Evolutionary conservation across 2,113 vertebrate species (phyloP).

Genomic region (Sialia sialis): DNA sequence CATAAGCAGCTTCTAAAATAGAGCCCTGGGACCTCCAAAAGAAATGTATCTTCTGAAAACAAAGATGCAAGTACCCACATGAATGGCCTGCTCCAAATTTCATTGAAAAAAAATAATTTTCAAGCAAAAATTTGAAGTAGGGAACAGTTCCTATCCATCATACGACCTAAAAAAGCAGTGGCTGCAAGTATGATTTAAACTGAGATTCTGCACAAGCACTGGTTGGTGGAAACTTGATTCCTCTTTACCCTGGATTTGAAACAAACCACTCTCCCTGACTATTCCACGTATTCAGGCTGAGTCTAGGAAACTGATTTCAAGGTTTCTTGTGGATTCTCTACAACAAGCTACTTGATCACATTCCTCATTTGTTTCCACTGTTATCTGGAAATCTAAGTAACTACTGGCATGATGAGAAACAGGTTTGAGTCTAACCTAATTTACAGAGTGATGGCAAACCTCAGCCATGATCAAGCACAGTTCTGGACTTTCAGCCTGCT

Average conservation of each 20-base stretch:
- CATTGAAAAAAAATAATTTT: neutral
- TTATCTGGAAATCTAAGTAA: neutral
- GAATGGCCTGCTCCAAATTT: neutral
- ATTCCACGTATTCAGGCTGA: fast-evolving
- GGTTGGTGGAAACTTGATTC: neutral
- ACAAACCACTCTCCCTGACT: neutral
- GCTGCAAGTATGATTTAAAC: neutral
- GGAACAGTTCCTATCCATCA: neutral
- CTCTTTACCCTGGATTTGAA: neutral
- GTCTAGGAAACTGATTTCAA: neutral
- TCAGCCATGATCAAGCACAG: neutral
- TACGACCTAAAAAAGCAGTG: neutral
- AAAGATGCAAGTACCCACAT: neutral
- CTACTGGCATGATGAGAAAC: neutral
- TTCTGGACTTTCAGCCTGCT: neutral
- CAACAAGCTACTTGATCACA: neutral
- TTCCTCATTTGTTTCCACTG: neutral
- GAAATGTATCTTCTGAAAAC: neutral
- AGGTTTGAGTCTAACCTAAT: neutral
- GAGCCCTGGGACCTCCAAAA: neutral
- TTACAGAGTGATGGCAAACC: neutral
- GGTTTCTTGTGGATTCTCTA: neutral
- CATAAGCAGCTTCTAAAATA: neutral
- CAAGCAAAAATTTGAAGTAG: neutral
- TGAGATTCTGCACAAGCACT: neutral